Conservation (phyloP, 2,888 invertebrate genomes). For the Koerneria pararmatus region DNA sequence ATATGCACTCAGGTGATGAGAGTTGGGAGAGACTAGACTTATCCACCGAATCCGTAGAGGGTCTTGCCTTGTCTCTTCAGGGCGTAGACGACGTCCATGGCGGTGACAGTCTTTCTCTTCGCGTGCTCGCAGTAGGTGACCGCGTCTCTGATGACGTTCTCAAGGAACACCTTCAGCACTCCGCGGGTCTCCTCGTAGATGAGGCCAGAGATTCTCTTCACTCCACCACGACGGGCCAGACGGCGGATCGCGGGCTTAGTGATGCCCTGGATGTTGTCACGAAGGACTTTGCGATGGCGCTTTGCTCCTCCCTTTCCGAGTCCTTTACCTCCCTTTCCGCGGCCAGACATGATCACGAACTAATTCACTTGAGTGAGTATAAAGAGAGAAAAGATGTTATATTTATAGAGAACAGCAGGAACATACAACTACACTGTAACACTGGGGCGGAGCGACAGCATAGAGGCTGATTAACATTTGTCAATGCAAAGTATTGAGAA, state of each 20-base stretch:
- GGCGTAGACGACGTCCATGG: constrained; percentile 79
- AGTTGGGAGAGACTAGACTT: constrained; percentile 22
- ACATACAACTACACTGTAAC: too few species aligned
- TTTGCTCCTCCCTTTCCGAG: constrained; percentile 78
- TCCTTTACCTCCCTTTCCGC: constrained; percentile 77
- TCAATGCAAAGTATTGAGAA: too few species aligned
- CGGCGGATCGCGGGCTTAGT: constrained; percentile 61
- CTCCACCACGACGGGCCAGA: constrained; percentile 62
- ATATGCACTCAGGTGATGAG: constrained; percentile 2
- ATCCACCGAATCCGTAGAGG: constrained; percentile 55
- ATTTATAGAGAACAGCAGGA: too few species aligned
- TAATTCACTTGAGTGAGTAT: too few species aligned
- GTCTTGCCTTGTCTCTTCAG: constrained; percentile 53
- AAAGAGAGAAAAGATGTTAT: too few species aligned
- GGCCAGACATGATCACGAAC: constrained; percentile 75
- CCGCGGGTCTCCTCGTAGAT: constrained; percentile 59
- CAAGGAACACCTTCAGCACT: constrained; percentile 71
- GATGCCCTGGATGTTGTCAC: constrained; percentile 47
- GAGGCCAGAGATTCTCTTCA: constrained; percentile 39
- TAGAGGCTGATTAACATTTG: too few species aligned
- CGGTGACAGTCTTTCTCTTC: constrained; percentile 81
- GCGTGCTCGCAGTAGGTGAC: constrained; percentile 83
- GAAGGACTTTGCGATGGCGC: constrained; percentile 66
- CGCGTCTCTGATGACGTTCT: constrained; percentile 79
- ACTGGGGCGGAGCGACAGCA: too few species aligned